Evolutionary conservation across 2,797 vertebrate genomes (phyloP).

Genomic region (Cossypha dichroa): DNA sequence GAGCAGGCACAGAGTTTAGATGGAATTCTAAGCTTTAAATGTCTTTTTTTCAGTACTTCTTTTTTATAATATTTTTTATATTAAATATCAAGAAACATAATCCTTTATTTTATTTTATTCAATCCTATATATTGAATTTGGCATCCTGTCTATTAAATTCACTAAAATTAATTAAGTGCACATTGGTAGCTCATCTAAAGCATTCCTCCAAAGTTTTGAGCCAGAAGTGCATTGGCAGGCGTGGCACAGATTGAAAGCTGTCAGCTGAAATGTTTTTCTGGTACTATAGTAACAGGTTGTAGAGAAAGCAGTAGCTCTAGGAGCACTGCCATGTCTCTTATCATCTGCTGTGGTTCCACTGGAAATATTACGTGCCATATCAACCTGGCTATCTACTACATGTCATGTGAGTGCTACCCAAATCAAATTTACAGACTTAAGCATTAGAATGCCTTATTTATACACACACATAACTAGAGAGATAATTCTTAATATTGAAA

Average conservation of each 20-base stretch:
- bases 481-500: neutral
- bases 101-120: neutral
- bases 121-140: neutral
- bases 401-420: neutral
- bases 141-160: neutral
- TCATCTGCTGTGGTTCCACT: neutral
- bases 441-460: neutral
- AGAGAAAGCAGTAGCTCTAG: neutral
- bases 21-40: neutral
- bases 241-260: neutral
- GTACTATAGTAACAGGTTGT: neutral
- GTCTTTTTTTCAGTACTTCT: neutral
- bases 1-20: neutral
- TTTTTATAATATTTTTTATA: neutral
- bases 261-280: neutral
- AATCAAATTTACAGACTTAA: neutral
- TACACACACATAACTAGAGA: neutral
- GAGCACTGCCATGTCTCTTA: neutral
- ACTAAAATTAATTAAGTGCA: constrained; percentile 11
- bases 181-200: neutral
- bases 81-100: neutral
- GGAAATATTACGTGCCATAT: neutral
- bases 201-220: neutral
- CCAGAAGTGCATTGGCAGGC: neutral
- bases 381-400: neutral